Evolutionary conservation across 2,888 invertebrate species (phyloP), one percentile per base, ranked within the genome.

Genomic region (Rhabditoides inermis): DNA sequence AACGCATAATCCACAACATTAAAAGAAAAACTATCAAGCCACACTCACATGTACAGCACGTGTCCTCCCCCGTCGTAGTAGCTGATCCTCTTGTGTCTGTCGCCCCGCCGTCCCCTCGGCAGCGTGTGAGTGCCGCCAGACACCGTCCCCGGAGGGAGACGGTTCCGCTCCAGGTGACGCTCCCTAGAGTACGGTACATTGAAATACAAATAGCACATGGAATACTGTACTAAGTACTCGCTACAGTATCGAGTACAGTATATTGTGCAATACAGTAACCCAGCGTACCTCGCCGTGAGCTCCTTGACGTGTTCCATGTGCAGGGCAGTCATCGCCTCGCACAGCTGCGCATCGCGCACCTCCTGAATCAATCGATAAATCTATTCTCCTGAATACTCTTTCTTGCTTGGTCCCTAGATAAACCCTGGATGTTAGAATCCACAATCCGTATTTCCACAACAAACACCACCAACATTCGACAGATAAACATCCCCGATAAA

Each of bases 291-390:
- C 4, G 51, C 58, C 3, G 72, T 69, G 44, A 75, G 53, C 46
- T 73, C 65, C 30, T 61, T 52, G 41, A 77, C 73, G 63, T 79
- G 78, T 76, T 78, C 79, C 78, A 85, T 86, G 82, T 91, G 90
- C 66, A 94, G 82, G 35, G 90, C 90, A 78, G 91, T 90, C 86
- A 95, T 91, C 48, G 92, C 91, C 72, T 86, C 86, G 78, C 90
- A 90, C 68, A 95, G 90, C 77, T 90, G 87, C 48, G 85, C 82
- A 79, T 90, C 90, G 53, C 86, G 84, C 64, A 94, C 90, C 82
- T 91, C 65, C 65, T 68, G 41, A 45, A 57, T 26, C 3, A 25
- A 41, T 20, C 41, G 20, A 26, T n/a, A n/a, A n/a, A n/a, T n/a
- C n/a, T n/a, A n/a, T n/a, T n/a, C n/a, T n/a, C n/a, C n/a, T n/a